Conservation (phyloP, 2,888 invertebrate genomes). For the Andrena chrysosceles region DNA sequence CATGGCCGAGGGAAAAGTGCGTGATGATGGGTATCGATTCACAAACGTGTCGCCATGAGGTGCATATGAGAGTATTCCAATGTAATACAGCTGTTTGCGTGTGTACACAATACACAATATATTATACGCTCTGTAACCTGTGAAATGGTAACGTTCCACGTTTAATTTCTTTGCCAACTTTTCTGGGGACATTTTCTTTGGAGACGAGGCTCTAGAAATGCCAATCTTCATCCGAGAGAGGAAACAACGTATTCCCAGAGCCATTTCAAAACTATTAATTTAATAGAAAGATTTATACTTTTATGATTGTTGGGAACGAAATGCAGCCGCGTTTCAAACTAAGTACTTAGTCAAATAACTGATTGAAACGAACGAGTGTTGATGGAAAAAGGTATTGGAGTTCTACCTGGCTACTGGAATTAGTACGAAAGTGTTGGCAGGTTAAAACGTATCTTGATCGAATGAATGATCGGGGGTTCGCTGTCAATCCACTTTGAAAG, state of each 20-base stretch:
- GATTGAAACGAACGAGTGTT: not conserved
- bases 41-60: slow-evolving; percentile 4
- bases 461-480: too few relatives aligned
- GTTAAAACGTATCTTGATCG: not conserved
- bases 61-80: not conserved
- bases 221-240: too few relatives aligned
- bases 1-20: slow-evolving; percentile 57
- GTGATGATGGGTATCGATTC: slow-evolving; percentile 65
- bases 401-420: not conserved
- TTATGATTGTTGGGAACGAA: too few relatives aligned
- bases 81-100: not conserved
- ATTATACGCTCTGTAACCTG: not conserved
- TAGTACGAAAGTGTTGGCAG: not conserved
- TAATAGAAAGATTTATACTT: too few relatives aligned
- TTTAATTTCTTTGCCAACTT: not conserved
- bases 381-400: not conserved
- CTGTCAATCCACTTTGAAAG: slow-evolving; percentile 7
- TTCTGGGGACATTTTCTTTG: too few relatives aligned
- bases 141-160: not conserved
- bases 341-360: not conserved
- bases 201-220: too few relatives aligned
- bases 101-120: not conserved
- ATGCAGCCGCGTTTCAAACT: too few relatives aligned
- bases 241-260: too few relatives aligned
- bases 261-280: too few relatives aligned